Conservation (phyloP, 2,113 vertebrate genomes). For the Takifugu flavidus region DNA sequence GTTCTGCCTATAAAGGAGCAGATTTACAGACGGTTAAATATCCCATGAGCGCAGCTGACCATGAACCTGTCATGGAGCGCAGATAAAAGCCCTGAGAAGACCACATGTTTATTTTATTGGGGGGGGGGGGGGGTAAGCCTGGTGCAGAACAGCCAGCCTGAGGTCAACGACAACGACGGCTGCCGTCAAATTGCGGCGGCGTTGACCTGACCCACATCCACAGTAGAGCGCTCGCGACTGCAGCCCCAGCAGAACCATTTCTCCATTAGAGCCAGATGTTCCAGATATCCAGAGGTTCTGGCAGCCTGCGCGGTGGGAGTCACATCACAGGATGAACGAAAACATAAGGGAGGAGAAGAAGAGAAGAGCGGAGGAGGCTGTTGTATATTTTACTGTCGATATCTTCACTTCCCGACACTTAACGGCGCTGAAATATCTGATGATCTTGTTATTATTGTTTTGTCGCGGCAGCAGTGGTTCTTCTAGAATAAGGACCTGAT, state of each 20-base stretch:
- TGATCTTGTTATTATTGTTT: neutral
- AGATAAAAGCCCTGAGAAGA: no score
- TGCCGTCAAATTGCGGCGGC: slow-evolving; percentile 29
- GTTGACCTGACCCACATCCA: slow-evolving; percentile 16
- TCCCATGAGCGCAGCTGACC: neutral
- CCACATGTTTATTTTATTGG: no score
- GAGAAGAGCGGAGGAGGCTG: slow-evolving; percentile 13
- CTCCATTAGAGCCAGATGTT: slow-evolving; percentile 77
- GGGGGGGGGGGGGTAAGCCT: no score
- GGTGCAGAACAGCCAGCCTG: no score
- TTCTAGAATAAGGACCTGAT: neutral
- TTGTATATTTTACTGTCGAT: slow-evolving; percentile 1
- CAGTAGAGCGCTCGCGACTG: neutral
- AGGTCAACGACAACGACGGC: neutral
- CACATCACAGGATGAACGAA: slow-evolving; percentile 57
- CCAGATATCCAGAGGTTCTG: slow-evolving; percentile 57
- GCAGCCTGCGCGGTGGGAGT: slow-evolving; percentile 41
- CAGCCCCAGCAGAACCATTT: slow-evolving; percentile 63
- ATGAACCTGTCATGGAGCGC: no score
- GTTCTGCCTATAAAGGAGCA: neutral
- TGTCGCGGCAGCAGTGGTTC: slow-evolving; percentile 2
- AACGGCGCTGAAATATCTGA: neutral
- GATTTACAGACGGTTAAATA: neutral
- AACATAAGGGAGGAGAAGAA: slow-evolving; percentile 41
- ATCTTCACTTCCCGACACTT: neutral